Evolutionary conservation across 1,140 invertebrate species (phyloP), one percentile per base, ranked within the genome.

Genomic region (Neotoxoptera formosana): DNA sequence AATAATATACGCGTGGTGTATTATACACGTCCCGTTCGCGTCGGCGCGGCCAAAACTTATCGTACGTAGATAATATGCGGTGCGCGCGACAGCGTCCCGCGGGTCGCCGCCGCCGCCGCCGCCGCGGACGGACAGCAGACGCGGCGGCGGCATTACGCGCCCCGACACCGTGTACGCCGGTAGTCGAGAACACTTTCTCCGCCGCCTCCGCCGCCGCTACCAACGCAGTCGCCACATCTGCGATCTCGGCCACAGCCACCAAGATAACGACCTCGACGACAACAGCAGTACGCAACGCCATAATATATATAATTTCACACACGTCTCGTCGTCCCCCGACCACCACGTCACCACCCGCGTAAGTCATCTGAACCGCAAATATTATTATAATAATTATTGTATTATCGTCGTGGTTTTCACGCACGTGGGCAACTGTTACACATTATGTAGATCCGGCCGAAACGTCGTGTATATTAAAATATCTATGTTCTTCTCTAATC

Each of bases 21-120:
- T 47, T 30, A 48, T 87, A n/a, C 86, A 48, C 86, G 87, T 89
- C 8, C n/a, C 0, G 30, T 25, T 34, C 47, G 91, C 67, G 91
- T 92, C 91, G 76, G 91, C 91, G 91, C 67, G 45, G 90, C 67
- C 30, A 91, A 91, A 91, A 51, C 51, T 89, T 56, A 89, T 89
- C 48, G 88, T 47, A 14, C 34, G 21, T 7, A 47, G 23, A 30
- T 30, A 47, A 30, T 30, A 47, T 36, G 84, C 84, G 45, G 21
- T 91, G 36, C 56, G 25, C 41, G 60, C 90, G 90, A 86, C 86
- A 48, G 86, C 34, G 88, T 47, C 30, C 23, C 30, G 60, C 67
- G 30, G n/a, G 67, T 25, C 90, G 45, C 67, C 47, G 89, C 88
- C 9, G 89, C n/a, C n/a, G n/a, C 88, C 9, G 53, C 60, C 90